Evolutionary conservation across 92 coral and sea anemone species (phyloP).

Genomic region (Galaxea fascicularis): DNA sequence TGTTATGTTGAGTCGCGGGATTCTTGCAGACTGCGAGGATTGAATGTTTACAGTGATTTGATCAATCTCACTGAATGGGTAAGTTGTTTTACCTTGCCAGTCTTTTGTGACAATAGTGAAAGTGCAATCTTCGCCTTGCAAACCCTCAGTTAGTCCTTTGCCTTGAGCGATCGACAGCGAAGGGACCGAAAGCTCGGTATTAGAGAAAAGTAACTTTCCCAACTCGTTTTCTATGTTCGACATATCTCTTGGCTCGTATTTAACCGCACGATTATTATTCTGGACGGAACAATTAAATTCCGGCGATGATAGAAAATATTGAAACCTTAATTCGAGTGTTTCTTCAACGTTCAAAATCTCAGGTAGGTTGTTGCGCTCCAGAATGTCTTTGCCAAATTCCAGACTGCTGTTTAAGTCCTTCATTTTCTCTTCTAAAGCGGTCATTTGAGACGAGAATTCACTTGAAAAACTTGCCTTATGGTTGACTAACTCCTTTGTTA

Average conservation of each 20-base stretch:
- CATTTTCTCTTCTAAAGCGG: neutral
- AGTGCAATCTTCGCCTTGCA: neutral
- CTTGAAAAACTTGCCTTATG: neutral
- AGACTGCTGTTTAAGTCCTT: neutral
- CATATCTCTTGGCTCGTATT: neutral
- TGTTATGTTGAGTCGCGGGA: neutral
- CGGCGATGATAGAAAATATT: neutral
- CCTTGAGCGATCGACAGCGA: conserved; percentile 5
- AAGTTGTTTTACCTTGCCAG: neutral
- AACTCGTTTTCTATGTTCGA: neutral
- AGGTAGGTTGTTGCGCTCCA: conserved; percentile 1
- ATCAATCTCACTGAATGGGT: neutral
- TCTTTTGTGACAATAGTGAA: neutral
- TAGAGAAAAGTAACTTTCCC: neutral
- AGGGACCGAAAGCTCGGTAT: conserved; percentile 9
- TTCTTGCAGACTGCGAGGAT: neutral
- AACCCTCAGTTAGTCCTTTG: conserved; percentile 2
- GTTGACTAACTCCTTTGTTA: neutral
- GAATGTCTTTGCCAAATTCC: neutral
- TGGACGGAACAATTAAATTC: neutral
- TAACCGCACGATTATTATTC: neutral
- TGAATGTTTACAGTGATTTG: neutral
- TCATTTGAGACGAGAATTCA: neutral
- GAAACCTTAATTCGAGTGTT: neutral
- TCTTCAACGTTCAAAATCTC: conserved; percentile 28